A percentile compares a stretch with the other conserved stretches of the same genome.
These are phyloP conservation scores for Pachycephus smyrnensis DNA, from an alignment of 2,888 invertebrate genomes.

Conservation along the genomic window DNA sequence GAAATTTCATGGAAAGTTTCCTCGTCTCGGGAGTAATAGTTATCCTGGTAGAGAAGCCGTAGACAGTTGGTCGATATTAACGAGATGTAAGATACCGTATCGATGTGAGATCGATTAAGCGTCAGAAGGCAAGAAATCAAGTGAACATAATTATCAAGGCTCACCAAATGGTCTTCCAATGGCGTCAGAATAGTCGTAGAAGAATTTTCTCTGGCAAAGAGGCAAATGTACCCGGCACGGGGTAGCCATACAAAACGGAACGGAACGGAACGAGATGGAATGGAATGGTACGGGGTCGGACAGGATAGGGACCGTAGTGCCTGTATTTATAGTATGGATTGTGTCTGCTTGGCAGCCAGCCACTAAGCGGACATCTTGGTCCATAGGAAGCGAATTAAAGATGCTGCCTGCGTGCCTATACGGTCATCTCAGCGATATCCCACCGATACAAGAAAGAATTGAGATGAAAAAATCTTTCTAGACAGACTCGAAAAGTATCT, in stretches of 20 bases:
- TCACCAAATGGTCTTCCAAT: background rate
- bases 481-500: background rate
- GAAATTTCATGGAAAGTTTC: background rate
- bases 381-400: slow-evolving; percentile 38
- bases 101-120: background rate
- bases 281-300: slow-evolving; percentile 23
- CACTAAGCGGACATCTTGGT: slow-evolving; percentile 38
- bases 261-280: slow-evolving; percentile 31
- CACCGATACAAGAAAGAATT: background rate
- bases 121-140: background rate
- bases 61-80: background rate
- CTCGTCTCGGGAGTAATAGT: background rate
- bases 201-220: background rate
- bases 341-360: slow-evolving; percentile 61
- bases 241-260: slow-evolving; percentile 37
- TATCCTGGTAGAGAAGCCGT: background rate
- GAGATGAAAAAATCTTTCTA: background rate
- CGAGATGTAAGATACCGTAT: background rate
- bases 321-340: slow-evolving; percentile 64
- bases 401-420: background rate
- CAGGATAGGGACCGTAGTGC: slow-evolving; percentile 38
- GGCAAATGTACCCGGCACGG: slow-evolving; percentile 22
- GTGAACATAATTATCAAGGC: background rate
- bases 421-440: background rate
- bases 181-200: background rate